These are phyloP conservation scores for Ichneumoninae sp. DNA, from an alignment of 2,888 invertebrate genomes.

Conservation along the genomic window DNA sequence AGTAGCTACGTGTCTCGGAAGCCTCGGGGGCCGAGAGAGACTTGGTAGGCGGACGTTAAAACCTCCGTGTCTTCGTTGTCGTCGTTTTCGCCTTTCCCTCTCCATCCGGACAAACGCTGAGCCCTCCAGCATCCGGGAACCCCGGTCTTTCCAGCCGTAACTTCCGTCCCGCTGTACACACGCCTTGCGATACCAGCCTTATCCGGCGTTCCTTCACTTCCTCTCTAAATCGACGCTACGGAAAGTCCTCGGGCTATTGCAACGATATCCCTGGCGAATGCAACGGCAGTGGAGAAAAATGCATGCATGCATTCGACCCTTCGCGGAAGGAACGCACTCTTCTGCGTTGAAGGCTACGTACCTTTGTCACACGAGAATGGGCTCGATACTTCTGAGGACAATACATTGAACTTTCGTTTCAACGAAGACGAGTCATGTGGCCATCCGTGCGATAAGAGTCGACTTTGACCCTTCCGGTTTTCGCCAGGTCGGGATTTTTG, in stretches of 20 bases:
- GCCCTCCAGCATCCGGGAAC: constrained; percentile 43
- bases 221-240: constrained; percentile 40
- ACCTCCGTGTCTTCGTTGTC: constrained; percentile 39
- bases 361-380: background rate
- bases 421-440: background rate
- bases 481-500: background rate
- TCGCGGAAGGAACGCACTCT: background rate
- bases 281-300: constrained; percentile 8
- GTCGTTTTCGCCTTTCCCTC: constrained; percentile 37
- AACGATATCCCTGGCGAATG: constrained; percentile 9
- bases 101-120: constrained; percentile 53
- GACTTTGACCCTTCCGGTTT: too few species aligned
- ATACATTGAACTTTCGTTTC: background rate
- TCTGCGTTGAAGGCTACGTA: background rate
- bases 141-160: constrained; percentile 25
- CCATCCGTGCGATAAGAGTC: background rate
- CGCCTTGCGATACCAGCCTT: constrained; percentile 19
- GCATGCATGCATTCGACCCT: background rate
- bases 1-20: constrained; percentile 23
- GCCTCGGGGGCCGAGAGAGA: constrained; percentile 41
- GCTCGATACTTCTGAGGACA: background rate
- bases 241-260: constrained; percentile 42
- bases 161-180: constrained; percentile 26
- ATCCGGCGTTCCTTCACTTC: constrained; percentile 27
- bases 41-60: constrained; percentile 54